These are phyloP conservation scores for Zoanthus gigantus DNA, from an alignment of 92 coral and sea anemone species.

Conservation along the genomic window DNA sequence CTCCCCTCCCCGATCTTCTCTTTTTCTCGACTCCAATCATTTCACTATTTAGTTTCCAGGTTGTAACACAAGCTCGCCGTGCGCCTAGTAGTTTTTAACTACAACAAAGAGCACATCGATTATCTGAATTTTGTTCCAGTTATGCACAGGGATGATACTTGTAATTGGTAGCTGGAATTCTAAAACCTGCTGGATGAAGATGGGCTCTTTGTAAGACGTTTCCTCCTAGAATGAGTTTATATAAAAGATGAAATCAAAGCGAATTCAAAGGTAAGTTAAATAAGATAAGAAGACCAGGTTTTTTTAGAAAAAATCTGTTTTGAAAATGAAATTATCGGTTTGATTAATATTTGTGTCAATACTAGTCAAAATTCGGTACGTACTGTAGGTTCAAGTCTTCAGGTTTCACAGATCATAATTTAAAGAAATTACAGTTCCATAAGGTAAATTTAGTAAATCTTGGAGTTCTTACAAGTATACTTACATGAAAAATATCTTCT, in stretches of 20 bases:
- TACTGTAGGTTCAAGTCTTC: too few species aligned
- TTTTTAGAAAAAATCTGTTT: neutral
- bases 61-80: neutral
- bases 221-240: neutral
- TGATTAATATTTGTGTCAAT: too few species aligned
- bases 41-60: conserved; percentile 24
- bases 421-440: too few species aligned
- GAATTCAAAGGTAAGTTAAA: neutral
- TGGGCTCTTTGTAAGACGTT: neutral
- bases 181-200: conserved; percentile 5
- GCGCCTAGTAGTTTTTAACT: conserved; percentile 18
- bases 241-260: neutral
- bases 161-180: conserved; percentile 21
- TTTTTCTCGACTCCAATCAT: too few species aligned
- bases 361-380: too few species aligned
- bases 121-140: neutral
- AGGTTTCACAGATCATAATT: too few species aligned
- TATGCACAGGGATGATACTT: neutral
- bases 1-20: too few species aligned
- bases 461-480: too few species aligned
- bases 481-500: neutral
- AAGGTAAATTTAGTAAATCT: too few species aligned
- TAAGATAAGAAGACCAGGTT: neutral
- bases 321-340: neutral
- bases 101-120: neutral